Base-by-base conservation (phyloP, 2,888 invertebrate genomes). In the Microctonus brassicae region DNA sequence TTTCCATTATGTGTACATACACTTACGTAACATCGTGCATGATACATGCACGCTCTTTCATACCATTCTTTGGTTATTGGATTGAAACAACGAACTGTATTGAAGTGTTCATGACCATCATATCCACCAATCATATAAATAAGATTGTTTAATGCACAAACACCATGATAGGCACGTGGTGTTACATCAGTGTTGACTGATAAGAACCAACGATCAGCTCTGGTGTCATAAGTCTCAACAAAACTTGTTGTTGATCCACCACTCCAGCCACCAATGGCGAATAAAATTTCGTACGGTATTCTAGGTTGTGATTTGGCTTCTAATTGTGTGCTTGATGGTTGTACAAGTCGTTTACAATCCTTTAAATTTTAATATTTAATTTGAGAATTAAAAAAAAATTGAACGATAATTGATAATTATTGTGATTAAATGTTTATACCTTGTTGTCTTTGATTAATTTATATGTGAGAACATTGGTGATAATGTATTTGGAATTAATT, bases 251-350 rank as follows among this genome's bases (percentile, higher is more conserved):
- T 94, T 76, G 93, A 93, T n/a, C 94, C 94, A n/a, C 93, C 90
- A 84, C 93, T 90, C 96, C 95, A 95, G 0, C 96, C 96, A 3
- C 95, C 95, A 20, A 95, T 92, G 13, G 95, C 94, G 85, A 96
- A 95, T 11, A 96, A 89, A 79, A 94, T 91, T 81, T 94, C 94
- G 84, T 94, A 92, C 60, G 91, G 95, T 87, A 94, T 91, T 73
- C 96, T 89, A 0, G 95, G 95, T 73, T 65, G 70, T n/a, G 65
- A 70, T 17, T 33, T 53, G 6, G 26, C 13, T 57, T 90, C 87
- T 13, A 91, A 87, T 78, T 91, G 90, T 34, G 89, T 88, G 57
- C 90, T 89, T 0, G 91, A 90, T 24, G 90, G 90, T 73, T 88
- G 88, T 60, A 92, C 83, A 5, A 90, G 88, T 79, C 89, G 88